Conservation (phyloP, 2,113 vertebrate species). For the Zeus faber region DNA sequence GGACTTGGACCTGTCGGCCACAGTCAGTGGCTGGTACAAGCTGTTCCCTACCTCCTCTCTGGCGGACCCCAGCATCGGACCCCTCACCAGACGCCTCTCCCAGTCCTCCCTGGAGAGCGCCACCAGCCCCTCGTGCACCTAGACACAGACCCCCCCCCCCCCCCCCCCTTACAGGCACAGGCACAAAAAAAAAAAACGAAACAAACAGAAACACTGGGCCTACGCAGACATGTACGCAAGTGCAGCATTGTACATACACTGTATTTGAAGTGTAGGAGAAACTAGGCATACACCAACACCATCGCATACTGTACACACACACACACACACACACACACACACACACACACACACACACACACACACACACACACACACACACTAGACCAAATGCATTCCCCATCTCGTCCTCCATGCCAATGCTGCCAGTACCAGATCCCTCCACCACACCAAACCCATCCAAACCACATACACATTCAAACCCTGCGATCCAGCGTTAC, state of each 20-base stretch:
- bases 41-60: constrained; percentile 97
- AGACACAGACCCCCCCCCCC: constrained; percentile 35
- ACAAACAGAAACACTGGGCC: constrained; percentile 45
- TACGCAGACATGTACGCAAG: constrained; percentile 6
- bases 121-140: constrained; percentile 93
- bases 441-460: too few species aligned
- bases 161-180: constrained; percentile 27
- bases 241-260: constrained; percentile 48
- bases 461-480: constrained; percentile 16
- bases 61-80: constrained; percentile 92
- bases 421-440: too few species aligned
- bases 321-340: constrained; percentile 17
- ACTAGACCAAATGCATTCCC: constrained; percentile 6
- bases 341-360: constrained; percentile 9
- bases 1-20: constrained; percentile 90
- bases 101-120: constrained; percentile 98
- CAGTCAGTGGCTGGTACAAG: constrained; percentile 94
- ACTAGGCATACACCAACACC: constrained; percentile 34
- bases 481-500: constrained; percentile 19
- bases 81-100: constrained; percentile 90
- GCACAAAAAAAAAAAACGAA: too few species aligned
- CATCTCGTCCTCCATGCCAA: too few species aligned
- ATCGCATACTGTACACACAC: constrained; percentile 20
- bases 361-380: constrained; percentile 9
- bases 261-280: constrained; percentile 42